A percentile compares a stretch with the other conserved stretches of the same genome.
Evolutionary conservation across 2,113 vertebrate species (phyloP).

Genomic region (Grus americana): DNA sequence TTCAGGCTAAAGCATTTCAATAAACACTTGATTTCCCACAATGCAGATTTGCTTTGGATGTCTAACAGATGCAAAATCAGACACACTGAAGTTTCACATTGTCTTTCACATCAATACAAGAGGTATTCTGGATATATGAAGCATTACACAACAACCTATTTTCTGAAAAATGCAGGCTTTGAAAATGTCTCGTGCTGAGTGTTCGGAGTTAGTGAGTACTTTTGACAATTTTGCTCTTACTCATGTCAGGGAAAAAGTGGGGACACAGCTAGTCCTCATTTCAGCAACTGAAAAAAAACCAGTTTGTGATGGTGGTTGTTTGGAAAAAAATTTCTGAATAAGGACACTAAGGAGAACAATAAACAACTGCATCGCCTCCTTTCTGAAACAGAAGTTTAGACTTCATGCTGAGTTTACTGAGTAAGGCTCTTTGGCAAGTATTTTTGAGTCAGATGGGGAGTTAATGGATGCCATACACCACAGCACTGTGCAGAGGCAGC

Average conservation of each 20-base stretch:
- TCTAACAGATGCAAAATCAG: background rate
- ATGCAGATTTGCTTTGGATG: background rate
- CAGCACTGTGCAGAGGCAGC: background rate
- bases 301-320: background rate
- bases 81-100: background rate
- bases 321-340: background rate
- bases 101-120: background rate
- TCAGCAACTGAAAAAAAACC: background rate
- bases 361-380: background rate
- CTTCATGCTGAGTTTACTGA: background rate
- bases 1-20: background rate
- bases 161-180: background rate
- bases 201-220: background rate
- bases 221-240: background rate
- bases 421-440: background rate
- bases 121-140: background rate
- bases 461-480: background rate
- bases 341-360: background rate
- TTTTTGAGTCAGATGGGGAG: background rate
- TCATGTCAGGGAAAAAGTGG: background rate
- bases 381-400: constrained; percentile 5
- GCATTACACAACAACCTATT: background rate
- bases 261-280: background rate
- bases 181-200: background rate
- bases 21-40: background rate